A percentile compares a stretch with the other conserved stretches of the same genome.
Conservation (phyloP, 2,113 vertebrate genomes). For the Eurystomus gularis region DNA sequence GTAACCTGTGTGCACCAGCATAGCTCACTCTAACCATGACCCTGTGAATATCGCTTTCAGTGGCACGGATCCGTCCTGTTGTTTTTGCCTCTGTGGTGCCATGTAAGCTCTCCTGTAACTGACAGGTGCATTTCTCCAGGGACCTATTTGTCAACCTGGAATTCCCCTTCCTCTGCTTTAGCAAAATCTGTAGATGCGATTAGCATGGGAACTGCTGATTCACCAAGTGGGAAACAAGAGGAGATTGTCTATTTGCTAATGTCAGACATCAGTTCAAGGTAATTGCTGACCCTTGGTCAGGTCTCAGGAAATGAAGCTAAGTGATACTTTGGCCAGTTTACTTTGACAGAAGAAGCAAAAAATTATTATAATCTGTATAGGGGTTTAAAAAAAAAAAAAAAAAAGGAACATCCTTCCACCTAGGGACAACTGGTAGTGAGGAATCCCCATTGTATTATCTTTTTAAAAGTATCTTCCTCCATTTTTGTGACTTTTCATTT, state of each 20-base stretch:
- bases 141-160: slow-evolving; percentile 66
- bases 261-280: slow-evolving; percentile 50
- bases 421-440: neutral
- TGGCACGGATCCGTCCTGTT: neutral
- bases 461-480: slow-evolving; percentile 67
- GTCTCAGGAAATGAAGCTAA: slow-evolving; percentile 48
- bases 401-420: neutral
- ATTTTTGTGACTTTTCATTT: slow-evolving; percentile 72
- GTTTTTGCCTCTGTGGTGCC: neutral
- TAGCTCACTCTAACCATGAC: neutral
- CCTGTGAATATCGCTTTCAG: slow-evolving; percentile 11
- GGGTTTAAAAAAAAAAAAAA: neutral
- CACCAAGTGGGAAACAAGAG: slow-evolving; percentile 59
- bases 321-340: neutral
- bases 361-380: neutral
- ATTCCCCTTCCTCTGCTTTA: slow-evolving; percentile 41
- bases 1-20: neutral
- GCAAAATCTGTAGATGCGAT: slow-evolving; percentile 22
- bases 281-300: slow-evolving; percentile 56
- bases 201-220: slow-evolving; percentile 67
- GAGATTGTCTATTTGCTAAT: slow-evolving; percentile 62
- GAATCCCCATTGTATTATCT: slow-evolving; percentile 37
- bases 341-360: slow-evolving; percentile 9
- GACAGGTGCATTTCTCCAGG: slow-evolving; percentile 56
- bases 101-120: neutral